Evolutionary conservation across 2,113 vertebrate species (phyloP).

Genomic region (Apodemus sylvaticus): DNA sequence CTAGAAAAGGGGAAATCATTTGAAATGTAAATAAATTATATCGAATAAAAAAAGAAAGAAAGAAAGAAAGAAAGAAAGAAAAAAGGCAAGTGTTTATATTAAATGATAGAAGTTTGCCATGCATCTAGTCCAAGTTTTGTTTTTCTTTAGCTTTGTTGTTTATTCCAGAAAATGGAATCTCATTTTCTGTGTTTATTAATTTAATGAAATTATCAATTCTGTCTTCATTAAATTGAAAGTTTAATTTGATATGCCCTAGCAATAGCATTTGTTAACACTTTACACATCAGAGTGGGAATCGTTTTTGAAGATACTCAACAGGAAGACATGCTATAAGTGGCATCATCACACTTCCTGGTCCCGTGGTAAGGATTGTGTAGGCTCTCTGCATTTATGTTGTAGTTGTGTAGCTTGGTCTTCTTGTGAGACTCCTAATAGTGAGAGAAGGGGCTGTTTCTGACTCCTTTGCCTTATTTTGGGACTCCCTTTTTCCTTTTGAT

Average conservation of each 20-base stretch:
- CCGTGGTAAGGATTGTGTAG: constrained; percentile 87
- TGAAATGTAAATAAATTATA: too few species aligned
- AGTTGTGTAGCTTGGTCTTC: too few species aligned
- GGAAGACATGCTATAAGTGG: constrained; percentile 88
- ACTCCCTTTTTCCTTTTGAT: too few species aligned
- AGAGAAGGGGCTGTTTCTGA: too few species aligned
- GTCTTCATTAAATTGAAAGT: constrained; percentile 62
- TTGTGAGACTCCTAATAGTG: too few species aligned
- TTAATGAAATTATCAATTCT: constrained; percentile 75
- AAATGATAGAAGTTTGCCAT: constrained; percentile 91
- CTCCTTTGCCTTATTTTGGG: too few species aligned
- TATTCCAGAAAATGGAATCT: constrained; percentile 88
- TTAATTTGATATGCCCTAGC: constrained; percentile 75
- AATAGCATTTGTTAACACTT: constrained; percentile 83
- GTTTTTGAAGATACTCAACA: constrained; percentile 90
- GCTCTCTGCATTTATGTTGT: neutral
- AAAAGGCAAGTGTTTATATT: constrained; percentile 35
- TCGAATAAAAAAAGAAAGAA: too few species aligned
- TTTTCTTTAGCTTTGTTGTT: constrained; percentile 81
- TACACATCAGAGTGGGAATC: constrained; percentile 86
- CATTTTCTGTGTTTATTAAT: constrained; percentile 87
- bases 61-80: too few species aligned
- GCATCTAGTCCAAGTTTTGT: constrained; percentile 90
- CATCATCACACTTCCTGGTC: constrained; percentile 91
- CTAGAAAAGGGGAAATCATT: too few species aligned